Evolutionary conservation across 1,140 invertebrate species (phyloP).

Genomic region (Cepaea nemoralis): DNA sequence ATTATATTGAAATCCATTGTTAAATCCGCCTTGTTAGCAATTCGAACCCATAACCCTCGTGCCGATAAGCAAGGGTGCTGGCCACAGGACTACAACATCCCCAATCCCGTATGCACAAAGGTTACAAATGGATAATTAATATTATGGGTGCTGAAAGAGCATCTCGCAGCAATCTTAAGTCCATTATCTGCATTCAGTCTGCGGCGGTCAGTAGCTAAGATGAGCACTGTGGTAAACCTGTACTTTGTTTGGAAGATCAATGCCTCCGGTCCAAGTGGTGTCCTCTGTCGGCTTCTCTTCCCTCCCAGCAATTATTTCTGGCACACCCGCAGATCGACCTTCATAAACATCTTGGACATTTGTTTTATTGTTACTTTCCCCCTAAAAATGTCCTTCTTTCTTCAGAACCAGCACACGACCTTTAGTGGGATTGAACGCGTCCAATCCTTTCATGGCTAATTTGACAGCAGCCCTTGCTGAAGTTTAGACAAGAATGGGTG

Average conservation of each 20-base stretch:
- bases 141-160: too few relatives aligned
- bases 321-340: neutral
- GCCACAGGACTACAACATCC: too few relatives aligned
- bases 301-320: neutral
- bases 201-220: neutral
- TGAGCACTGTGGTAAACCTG: neutral
- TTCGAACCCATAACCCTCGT: too few relatives aligned
- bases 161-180: neutral
- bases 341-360: slow-evolving; percentile 16
- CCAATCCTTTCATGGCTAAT: slow-evolving; percentile 19
- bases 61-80: too few relatives aligned
- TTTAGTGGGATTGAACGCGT: neutral
- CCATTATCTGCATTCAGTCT: neutral
- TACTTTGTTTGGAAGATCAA: neutral
- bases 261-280: neutral
- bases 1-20: too few relatives aligned
- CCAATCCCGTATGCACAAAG: too few relatives aligned
- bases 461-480: slow-evolving; percentile 25
- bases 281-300: neutral
- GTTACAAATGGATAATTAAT: too few relatives aligned
- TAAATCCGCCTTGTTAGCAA: too few relatives aligned
- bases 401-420: slow-evolving; percentile 1
- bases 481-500: slow-evolving; percentile 10
- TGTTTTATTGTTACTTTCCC: slow-evolving; percentile 12
- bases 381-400: neutral